phyloP scores from a whole-genome alignment of 2,888 invertebrate species.

The Willowsia nigromaculata region DNA sequence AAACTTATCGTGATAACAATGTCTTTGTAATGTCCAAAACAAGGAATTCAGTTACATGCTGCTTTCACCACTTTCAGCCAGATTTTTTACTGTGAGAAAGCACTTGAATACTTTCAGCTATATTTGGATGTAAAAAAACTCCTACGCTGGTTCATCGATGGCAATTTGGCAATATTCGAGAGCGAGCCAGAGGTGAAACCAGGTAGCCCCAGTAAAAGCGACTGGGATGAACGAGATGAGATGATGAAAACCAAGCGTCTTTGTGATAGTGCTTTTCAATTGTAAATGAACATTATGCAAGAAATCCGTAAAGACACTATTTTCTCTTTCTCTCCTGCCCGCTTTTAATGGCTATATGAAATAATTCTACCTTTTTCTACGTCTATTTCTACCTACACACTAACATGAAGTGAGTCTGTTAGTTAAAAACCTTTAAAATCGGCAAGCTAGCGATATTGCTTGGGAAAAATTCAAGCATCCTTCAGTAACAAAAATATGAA shows the following conservation, averaged over 20 bases:
- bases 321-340: background rate
- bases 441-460: too few relatives aligned
- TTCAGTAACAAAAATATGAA: too few relatives aligned
- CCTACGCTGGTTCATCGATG: too few relatives aligned
- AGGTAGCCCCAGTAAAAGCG: background rate
- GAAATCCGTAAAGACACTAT: background rate
- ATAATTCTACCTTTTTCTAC: too few relatives aligned
- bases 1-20: background rate
- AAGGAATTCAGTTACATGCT: constrained; percentile 12
- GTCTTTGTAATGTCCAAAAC: background rate
- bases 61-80: constrained; percentile 7
- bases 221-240: background rate
- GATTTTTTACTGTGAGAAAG: background rate
- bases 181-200: background rate
- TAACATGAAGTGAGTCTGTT: too few relatives aligned
- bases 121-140: background rate
- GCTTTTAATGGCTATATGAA: too few relatives aligned
- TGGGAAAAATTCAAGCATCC: too few relatives aligned
- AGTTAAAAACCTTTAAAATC: too few relatives aligned
- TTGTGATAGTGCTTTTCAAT: background rate
- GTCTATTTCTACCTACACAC: too few relatives aligned
- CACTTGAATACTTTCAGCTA: background rate
- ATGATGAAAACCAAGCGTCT: background rate
- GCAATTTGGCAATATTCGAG: background rate
- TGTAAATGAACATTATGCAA: background rate